Percentiles rank a stretch among this genome's conserved stretches.
Evolutionary conservation across 2,888 invertebrate genomes (phyloP).

Genomic region (Ennomos quercinarius): DNA sequence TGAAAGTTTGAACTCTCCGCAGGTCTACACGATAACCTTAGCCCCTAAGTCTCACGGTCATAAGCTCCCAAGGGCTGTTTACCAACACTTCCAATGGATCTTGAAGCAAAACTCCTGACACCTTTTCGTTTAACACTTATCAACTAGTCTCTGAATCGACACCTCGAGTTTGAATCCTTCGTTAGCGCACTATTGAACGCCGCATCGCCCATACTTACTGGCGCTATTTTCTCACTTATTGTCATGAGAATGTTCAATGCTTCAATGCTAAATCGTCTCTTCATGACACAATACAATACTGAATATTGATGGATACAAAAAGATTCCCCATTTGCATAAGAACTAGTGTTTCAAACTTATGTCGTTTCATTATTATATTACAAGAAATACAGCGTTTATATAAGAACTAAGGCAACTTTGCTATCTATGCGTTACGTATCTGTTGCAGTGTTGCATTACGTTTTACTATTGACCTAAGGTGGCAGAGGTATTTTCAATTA

Average conservation of each 20-base stretch:
- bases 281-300: slow-evolving; percentile 25
- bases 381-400: slow-evolving; percentile 1
- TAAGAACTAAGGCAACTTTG: slow-evolving; percentile 7
- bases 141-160: slow-evolving; percentile 30
- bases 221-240: slow-evolving; percentile 46
- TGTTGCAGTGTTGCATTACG: slow-evolving; percentile 18
- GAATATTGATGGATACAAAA: slow-evolving; percentile 15
- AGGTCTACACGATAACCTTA: background rate
- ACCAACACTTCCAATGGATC: slow-evolving; percentile 9
- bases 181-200: slow-evolving; percentile 54
- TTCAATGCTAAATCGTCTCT: slow-evolving; percentile 48
- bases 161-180: slow-evolving; percentile 47
- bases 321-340: slow-evolving; percentile 27
- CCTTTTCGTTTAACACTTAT: slow-evolving; percentile 21
- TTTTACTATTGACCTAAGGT: slow-evolving; percentile 22
- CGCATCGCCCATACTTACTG: slow-evolving; percentile 36
- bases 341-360: slow-evolving; percentile 1
- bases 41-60: background rate
- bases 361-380: background rate
- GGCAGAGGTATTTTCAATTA: slow-evolving; percentile 48
- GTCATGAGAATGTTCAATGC: slow-evolving; percentile 38
- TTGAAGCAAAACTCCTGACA: slow-evolving; percentile 35
- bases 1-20: slow-evolving; percentile 1
- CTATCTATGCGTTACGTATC: slow-evolving; percentile 17
- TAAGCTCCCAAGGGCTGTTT: background rate